Percentiles rank a stretch among this genome's conserved stretches.
Evolutionary conservation across 2,797 vertebrate species (phyloP).

Genomic region (Pipistrellus nathusii): DNA sequence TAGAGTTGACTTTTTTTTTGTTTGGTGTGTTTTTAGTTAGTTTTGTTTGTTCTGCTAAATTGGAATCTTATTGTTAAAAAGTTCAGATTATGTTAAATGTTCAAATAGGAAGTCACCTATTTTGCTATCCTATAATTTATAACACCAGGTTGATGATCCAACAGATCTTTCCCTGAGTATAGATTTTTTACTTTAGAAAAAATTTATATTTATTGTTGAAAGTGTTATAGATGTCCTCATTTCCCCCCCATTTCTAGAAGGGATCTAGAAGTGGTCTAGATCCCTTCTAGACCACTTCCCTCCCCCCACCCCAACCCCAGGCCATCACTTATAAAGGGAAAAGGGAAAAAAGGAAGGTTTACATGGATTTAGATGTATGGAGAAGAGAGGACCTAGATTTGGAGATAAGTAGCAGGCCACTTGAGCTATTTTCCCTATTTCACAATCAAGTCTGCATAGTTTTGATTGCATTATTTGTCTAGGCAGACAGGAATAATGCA

Average conservation of each 20-base stretch:
- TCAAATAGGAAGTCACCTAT: not conserved
- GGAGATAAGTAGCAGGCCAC: not conserved
- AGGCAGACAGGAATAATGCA: not conserved
- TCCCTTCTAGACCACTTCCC: too few species aligned
- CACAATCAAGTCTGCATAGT: not conserved
- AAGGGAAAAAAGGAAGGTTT: not conserved
- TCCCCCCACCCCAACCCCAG: too few species aligned
- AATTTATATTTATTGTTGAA: too few species aligned
- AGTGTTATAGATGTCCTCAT: too few species aligned
- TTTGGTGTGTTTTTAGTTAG: not conserved
- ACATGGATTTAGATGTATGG: not conserved
- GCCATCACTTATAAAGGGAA: not conserved
- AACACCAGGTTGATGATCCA: not conserved
- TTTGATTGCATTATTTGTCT: not conserved
- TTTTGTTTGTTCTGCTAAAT: not conserved
- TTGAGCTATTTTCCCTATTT: not conserved
- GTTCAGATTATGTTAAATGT: not conserved
- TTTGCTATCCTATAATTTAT: constrained; percentile 24
- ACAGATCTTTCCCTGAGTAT: not conserved
- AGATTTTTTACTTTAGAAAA: not conserved
- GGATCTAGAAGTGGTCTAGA: too few species aligned
- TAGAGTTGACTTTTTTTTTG: not conserved
- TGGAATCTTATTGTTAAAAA: constrained; percentile 21
- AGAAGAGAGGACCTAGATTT: not conserved
- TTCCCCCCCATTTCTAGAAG: too few species aligned